Base-by-base conservation (phyloP, 64 coral and sea anemone genomes). In the Stylophora pistillata region DNA sequence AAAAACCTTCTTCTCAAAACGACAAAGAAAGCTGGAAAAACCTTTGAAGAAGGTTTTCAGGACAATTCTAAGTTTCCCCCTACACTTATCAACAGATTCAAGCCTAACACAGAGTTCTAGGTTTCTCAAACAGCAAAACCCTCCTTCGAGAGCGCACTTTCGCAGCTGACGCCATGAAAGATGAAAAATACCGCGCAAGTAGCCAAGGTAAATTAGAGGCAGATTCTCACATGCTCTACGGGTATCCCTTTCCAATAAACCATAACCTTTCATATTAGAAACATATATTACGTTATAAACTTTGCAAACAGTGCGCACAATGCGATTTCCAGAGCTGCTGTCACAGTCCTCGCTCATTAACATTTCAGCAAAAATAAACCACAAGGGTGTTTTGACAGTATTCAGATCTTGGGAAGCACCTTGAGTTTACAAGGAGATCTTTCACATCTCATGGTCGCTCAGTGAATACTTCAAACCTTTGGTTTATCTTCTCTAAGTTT, bases 321-420 rank as follows among this genome's bases (percentile, higher is more conserved):
- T 90, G 79, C 94, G 75, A 93, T 90, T 96, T 90, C 89, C 78
- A 83, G 81, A 79, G 82, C 91, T 81, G 76, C 86, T 90, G 90
- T 86, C 90, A 93, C 77, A 90, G 76, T 68, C 30, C 66, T 86
- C 78, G 87, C 95, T 97, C 95, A 97, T 97, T 97, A 97, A 97
- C 95, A 97, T 97, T 97, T 97, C 52, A 97, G 95, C 91, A 97
- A 97, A 97, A 97, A 97, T 97, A 97, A 97, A 97, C 95, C 95
- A 91, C 95, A 97, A 93, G 94, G 77, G 88, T 97, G 95, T 97
- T 97, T 97, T 97, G 95, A 97, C 95, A 97, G 91, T 82, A 88
- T 78, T 97, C 91, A 57, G 77, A 77, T 76, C 91, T 76, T 87
- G 58, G 86, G 91, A 93, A 93, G 95, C 95, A 97, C 85, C 91